These are phyloP conservation scores for Tillus elongatus DNA, from an alignment of 2,888 invertebrate species.

Conservation along the genomic window DNA sequence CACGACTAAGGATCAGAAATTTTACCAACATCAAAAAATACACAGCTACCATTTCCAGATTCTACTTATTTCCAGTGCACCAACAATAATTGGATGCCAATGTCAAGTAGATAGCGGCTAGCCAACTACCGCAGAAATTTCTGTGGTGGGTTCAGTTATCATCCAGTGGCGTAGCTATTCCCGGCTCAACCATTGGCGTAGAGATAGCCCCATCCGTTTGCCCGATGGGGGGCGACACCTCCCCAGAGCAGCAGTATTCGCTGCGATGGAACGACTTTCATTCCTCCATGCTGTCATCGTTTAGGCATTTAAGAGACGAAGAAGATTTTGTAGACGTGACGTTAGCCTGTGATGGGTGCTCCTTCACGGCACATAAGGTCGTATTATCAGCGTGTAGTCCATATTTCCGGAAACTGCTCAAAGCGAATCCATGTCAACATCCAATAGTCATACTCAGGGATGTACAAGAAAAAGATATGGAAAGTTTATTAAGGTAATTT, in stretches of 20 bases:
- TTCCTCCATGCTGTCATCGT: conserved; percentile 81
- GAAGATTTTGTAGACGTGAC: conserved; percentile 92
- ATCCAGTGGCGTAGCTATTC: conserved; percentile 19
- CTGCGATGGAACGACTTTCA: conserved; percentile 93
- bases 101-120: too few species aligned
- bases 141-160: too few species aligned
- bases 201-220: conserved; percentile 42
- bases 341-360: conserved; percentile 81
- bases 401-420: conserved; percentile 78
- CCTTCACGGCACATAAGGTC: conserved; percentile 82
- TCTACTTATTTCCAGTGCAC: too few species aligned
- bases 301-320: conserved; percentile 78
- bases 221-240: conserved; percentile 52
- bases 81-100: too few species aligned
- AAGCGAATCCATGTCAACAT: conserved; percentile 85
- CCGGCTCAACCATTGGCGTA: conserved; percentile 42
- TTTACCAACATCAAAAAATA: too few species aligned
- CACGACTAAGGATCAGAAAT: too few species aligned
- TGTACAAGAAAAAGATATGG: conserved; percentile 78
- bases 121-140: too few species aligned
- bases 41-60: too few species aligned
- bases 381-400: conserved; percentile 90
- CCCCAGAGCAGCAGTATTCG: conserved; percentile 78
- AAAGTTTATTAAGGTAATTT: conserved; percentile 66
- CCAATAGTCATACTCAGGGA: conserved; percentile 82